Percentiles rank a stretch among this genome's conserved stretches.
Evolutionary conservation across 2,888 invertebrate genomes (phyloP).

Genomic region (Amphipoea lucens): DNA sequence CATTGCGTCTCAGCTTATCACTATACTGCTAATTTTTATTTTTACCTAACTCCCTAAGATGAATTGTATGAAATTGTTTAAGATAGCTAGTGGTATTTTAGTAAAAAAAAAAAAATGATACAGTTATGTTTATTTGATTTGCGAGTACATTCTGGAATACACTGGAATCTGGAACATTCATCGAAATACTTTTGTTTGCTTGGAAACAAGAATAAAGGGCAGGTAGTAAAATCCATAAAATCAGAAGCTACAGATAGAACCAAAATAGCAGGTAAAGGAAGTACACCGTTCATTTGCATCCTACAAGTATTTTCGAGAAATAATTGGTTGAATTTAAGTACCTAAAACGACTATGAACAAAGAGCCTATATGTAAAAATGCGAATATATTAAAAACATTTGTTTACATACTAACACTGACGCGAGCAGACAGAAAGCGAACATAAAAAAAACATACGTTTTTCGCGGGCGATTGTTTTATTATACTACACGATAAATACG

Average conservation of each 20-base stretch:
- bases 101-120: neutral
- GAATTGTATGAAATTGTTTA: neutral
- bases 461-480: slow-evolving; percentile 23
- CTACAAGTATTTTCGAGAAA: neutral
- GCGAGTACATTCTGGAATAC: neutral
- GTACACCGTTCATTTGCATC: neutral
- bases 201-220: neutral
- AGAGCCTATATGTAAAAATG: slow-evolving; percentile 10
- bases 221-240: neutral
- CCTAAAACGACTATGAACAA: slow-evolving; percentile 10
- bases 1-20: slow-evolving; percentile 7
- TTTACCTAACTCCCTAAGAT: neutral
- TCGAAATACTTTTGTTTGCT: neutral
- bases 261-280: neutral
- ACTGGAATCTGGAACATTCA: neutral
- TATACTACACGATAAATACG: slow-evolving; percentile 15
- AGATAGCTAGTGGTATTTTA: too few relatives aligned
- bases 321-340: slow-evolving; percentile 1
- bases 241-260: neutral
- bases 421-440: neutral
- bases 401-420: slow-evolving; percentile 21
- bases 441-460: neutral
- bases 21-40: neutral
- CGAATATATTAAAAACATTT: slow-evolving; percentile 16
- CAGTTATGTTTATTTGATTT: neutral